Evolutionary conservation across 2,797 vertebrate species (phyloP), one percentile per base, ranked within the genome.

Genomic region (Falco naumanni): DNA sequence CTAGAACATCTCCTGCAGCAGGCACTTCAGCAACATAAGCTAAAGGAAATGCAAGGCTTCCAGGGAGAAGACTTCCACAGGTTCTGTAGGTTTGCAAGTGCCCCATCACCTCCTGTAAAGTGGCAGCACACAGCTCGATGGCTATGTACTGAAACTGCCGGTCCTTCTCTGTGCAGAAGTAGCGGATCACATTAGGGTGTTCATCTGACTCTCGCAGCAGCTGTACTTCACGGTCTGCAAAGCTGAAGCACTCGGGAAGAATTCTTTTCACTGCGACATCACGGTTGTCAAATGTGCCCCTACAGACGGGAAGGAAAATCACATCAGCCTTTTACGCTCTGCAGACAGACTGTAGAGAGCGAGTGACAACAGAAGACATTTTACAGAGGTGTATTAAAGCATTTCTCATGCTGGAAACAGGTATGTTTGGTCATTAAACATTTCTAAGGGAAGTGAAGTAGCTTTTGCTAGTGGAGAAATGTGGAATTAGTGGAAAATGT

Each of bases 71-170:
- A 6, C 15, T 18, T 18, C 7, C 5, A 16, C 37, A 9, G 16
- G 12, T 20, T 2, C 13, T 34, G 10, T 17, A 34, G 33, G 43
- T 34, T 74, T 45, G 26, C 60, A 29, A 43, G 60, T 10, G 39
- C 25, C 7, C 48, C 26, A 3, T 91, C 95, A 99, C 99, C 99
- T 99, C 99, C 96, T 99, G 99, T 60, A 99, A 98, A 0, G 99
- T 99, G 87, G 99, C 98, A 0, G 98, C 98, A 11, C 99, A 99
- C 37, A 99, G 98, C 98, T 99, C 99, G 1, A 99, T 99, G 93
- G 99, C 99, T 2, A 99, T 99, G 98, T 99, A 99, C 97, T 99
- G 99, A 97, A 99, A 99, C 98, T 99, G 99, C 8, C 99, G 98
- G 97, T 99, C 99, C 83, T 97, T 83, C 98, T 99, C 99, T 0